Evolutionary conservation across 2,113 vertebrate species (phyloP), one percentile per base, ranked within the genome.

Genomic region (Ophiodon elongatus): DNA sequence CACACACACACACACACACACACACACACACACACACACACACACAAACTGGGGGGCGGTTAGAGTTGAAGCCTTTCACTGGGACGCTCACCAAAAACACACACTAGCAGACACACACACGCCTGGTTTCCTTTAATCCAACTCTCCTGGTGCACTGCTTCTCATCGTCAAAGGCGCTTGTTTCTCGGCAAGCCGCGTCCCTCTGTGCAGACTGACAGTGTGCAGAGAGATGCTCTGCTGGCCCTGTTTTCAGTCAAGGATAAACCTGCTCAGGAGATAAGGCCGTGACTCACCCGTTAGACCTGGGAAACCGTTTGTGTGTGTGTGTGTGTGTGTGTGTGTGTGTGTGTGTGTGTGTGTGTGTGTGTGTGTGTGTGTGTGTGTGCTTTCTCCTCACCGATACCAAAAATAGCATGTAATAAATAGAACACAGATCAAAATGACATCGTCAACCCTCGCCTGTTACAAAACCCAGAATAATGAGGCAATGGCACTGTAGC

Each of bases 341-440:
- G 72, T 69, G 70, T 45, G 62, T 63, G 60, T 52, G 31, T 45
- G 66, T 47, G 52, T 66, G 66, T n/a, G 72, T 80, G 71, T 54
- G 69, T 66, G 66, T n/a, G 72, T 78, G 71, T 54, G 69, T 64
- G 80, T 57, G 70, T 73, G 75, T 41, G 59, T 67, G 60, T 52
- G 31, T 45, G 66, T 47, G 52, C 65, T 52, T 56, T 79, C 73
- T 83, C 60, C 66, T 80, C 78, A 66, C 78, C 7, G 78, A 50
- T 70, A 83, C 93, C 94, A 92, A 89, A 88, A 94, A 95, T 94
- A 94, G 94, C 87, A 76, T 79, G 84, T 82, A 88, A 92, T 91
- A 93, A 91, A 94, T 87, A 91, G 84, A 86, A 75, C 75, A 88
- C 79, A 72, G 83, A 89, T 69, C 88, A 78, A 94, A 94, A 93